Conservation (phyloP, 1,140 invertebrate genomes). For the Archegozetes longisetosus region DNA sequence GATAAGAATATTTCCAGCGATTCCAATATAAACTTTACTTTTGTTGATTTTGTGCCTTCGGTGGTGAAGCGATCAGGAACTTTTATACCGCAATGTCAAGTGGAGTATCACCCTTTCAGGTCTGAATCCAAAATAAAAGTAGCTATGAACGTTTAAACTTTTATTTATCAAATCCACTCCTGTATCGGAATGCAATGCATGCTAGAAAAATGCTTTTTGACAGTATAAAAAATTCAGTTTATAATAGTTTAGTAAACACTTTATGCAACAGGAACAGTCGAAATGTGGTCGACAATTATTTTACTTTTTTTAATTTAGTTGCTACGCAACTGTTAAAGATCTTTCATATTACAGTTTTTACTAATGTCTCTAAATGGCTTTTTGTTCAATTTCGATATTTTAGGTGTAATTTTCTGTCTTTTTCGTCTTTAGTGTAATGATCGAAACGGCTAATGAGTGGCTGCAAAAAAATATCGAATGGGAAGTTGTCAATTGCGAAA, state of each 20-base stretch:
- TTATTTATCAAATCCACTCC: no score
- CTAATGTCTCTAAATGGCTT: no score
- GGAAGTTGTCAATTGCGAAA: constrained; percentile 19
- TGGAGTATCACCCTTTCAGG: constrained; percentile 17
- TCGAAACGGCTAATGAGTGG: constrained; percentile 19
- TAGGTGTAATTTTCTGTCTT: no score
- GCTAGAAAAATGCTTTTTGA: no score
- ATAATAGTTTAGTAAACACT: no score
- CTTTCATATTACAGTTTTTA: no score
- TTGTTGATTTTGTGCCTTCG: constrained; percentile 16
- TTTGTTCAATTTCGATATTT: no score
- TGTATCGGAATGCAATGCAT: no score
- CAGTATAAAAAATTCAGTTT: no score
- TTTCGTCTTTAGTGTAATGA: constrained; percentile 17
- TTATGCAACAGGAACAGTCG: no score
- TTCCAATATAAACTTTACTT: constrained; percentile 14
- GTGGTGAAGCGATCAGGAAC: constrained; percentile 6
- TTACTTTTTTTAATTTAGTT: background rate
- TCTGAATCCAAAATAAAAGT: constrained; percentile 4
- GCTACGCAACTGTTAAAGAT: background rate
- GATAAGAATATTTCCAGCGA: constrained; percentile 12
- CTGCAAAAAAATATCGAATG: constrained; percentile 13
- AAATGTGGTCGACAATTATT: no score
- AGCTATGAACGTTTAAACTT: no score
- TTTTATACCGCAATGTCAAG: constrained; percentile 7